These are phyloP conservation scores for Chaetura pelagica DNA, from an alignment of 2,113 vertebrate genomes.

Conservation along the genomic window DNA sequence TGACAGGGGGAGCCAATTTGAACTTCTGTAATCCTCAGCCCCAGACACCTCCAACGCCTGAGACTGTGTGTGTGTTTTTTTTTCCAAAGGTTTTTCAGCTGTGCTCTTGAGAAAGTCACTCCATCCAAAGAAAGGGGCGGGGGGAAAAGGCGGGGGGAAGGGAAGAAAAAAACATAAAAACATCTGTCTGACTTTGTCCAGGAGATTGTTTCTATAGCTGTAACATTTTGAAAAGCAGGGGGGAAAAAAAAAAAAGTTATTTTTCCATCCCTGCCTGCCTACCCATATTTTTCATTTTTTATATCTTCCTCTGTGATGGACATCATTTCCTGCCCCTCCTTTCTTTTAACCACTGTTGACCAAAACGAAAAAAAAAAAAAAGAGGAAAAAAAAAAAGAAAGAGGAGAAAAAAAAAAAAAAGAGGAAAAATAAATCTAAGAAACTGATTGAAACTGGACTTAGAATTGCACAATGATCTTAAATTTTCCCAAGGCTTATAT, in stretches of 20 bases:
- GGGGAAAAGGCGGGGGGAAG: background rate
- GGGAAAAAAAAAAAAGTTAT: constrained; percentile 8
- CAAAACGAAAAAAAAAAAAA: background rate
- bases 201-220: constrained; percentile 72
- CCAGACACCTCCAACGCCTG: constrained; percentile 79
- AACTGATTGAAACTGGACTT: constrained; percentile 61
- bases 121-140: constrained; percentile 46
- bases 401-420: background rate
- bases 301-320: constrained; percentile 60
- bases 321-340: constrained; percentile 69
- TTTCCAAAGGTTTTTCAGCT: constrained; percentile 77
- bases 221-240: constrained; percentile 62
- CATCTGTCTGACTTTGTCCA: constrained; percentile 69
- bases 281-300: constrained; percentile 56
- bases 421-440: constrained; percentile 46
- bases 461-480: constrained; percentile 72
- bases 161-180: constrained; percentile 63
- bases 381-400: background rate
- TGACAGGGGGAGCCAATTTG: constrained; percentile 73
- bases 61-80: constrained; percentile 63
- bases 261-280: constrained; percentile 60
- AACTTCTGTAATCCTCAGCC: constrained; percentile 80
- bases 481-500: constrained; percentile 75
- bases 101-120: constrained; percentile 75
- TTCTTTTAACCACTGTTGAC: constrained; percentile 54